Percentiles rank a stretch among this genome's conserved stretches.
phyloP scores from a whole-genome alignment of 2,888 invertebrate species.

The Drosophila kuntzei region DNA sequence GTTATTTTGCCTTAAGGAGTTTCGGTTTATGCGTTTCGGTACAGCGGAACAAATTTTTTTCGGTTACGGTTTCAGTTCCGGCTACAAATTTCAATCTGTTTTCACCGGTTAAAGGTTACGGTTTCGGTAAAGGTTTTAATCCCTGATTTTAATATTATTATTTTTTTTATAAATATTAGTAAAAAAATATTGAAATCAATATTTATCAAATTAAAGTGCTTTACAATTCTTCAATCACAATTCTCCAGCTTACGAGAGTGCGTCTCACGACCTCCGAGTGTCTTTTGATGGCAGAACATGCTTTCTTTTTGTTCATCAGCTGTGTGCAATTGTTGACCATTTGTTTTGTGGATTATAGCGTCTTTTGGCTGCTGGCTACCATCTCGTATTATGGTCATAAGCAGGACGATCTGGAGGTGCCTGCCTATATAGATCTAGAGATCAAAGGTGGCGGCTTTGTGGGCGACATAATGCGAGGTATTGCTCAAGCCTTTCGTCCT shows the following conservation, averaged over 20 bases:
- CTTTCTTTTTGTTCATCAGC: conserved; percentile 88
- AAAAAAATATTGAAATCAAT: no score
- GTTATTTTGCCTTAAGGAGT: no score
- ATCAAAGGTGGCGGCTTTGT: conserved; percentile 89
- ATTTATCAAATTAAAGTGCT: no score
- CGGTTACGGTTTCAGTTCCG: no score
- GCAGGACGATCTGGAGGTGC: conserved; percentile 86
- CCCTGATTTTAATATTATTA: no score
- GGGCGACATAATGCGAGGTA: conserved; percentile 88
- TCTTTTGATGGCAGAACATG: conserved; percentile 66
- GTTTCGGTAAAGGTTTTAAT: no score
- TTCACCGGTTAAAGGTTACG: no score
- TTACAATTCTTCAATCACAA: not conserved
- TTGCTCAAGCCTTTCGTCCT: conserved; percentile 88
- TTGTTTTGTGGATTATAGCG: conserved; percentile 91
- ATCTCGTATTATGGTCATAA: conserved; percentile 86
- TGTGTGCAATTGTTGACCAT: conserved; percentile 90
- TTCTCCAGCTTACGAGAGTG: conserved; percentile 76
- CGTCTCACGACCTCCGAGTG: conserved; percentile 78
- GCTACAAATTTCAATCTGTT: no score
- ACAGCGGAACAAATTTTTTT: no score
- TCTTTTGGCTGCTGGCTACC: conserved; percentile 91
- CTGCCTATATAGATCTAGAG: conserved; percentile 87
- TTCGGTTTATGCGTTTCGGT: no score
- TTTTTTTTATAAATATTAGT: no score